Evolutionary conservation across 2,888 invertebrate genomes (phyloP).

Genomic region (Panzeria rudis): DNA sequence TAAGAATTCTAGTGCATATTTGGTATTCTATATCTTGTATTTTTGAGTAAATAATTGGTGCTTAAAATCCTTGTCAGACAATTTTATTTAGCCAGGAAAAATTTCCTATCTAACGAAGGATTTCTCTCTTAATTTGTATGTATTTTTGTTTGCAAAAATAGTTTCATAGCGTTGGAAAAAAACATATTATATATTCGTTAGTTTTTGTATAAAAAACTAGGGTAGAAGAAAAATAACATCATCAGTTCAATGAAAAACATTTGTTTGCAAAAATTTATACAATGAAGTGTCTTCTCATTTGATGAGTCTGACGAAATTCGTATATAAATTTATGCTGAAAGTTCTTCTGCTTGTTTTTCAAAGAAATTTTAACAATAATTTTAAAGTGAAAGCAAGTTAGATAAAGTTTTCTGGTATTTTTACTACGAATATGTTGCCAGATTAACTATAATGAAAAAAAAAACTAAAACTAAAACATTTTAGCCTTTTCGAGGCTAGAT

Average conservation of each 20-base stretch:
- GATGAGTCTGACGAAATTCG: constrained; percentile 15
- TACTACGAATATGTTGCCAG: background rate
- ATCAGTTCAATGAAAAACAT: constrained; percentile 39
- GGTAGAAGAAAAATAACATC: background rate
- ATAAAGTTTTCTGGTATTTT: background rate
- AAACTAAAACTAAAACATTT: too few relatives aligned
- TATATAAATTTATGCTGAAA: background rate
- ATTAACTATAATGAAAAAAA: background rate
- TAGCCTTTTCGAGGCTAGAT: too few relatives aligned
- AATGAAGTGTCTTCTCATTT: constrained; percentile 38
- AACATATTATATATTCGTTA: background rate
- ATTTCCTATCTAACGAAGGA: constrained; percentile 12
- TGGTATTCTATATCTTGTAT: constrained; percentile 30
- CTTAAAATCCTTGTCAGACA: constrained; percentile 81
- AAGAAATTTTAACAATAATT: background rate
- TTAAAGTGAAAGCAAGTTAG: background rate
- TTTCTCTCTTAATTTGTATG: constrained; percentile 7
- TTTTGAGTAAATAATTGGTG: constrained; percentile 81
- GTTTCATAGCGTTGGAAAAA: constrained; percentile 27
- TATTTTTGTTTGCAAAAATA: constrained; percentile 6
- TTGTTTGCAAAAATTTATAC: constrained; percentile 24
- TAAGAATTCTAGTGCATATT: constrained; percentile 14
- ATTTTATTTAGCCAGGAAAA: background rate
- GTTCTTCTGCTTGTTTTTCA: background rate
- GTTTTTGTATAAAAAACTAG: background rate